Base-by-base conservation (phyloP, 2,888 invertebrate species). In the Parapristionchus giblindavisi region DNA sequence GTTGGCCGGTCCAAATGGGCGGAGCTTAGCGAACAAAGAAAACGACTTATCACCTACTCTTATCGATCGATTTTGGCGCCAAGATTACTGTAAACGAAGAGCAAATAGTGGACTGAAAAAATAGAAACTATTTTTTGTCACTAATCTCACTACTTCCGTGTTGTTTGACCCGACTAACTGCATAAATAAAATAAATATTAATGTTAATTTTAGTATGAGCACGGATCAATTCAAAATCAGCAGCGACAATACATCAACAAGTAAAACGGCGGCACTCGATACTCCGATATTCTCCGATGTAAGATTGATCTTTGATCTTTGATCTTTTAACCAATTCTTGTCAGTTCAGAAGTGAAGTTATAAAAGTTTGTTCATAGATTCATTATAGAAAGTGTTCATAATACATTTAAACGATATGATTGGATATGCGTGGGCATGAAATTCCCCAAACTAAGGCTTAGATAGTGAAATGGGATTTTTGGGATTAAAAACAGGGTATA, bases 251-350 rank as follows among this genome's bases (percentile, higher is more conserved):
- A 52, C 68, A 21, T 34, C 40, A 27, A 40, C 32, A 27, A 40
- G 40, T 8, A 52, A 48, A 54, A 70, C 52, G 54, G 6, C 8
- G 8, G 43, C 70, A 11, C 70, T 71, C 40, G 70, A 71, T 40
- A 34, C 70, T 24, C 70, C 70, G 56, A 71, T 71, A 36, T 71
- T 71, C 56, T 56, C 56, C 38, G 70, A 71, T 71, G 70, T 71
- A 38, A 56, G 56, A 40, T 6, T 32, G 32, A 8, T 68, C 51
- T 27, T 63, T 65, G 63, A 21, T 65, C 63, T 65, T 65, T 65
- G 63, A 11, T 65, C 63, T 65, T n/a, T 17, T n/a, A 1, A 29
- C 43, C 5, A 29, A 40, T 65, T 27, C n/a, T n/a, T n/a, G n/a
- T n/a, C n/a, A n/a, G n/a, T n/a, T n/a, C n/a, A n/a, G n/a, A n/a